Evolutionary conservation across 1,140 invertebrate species (phyloP).

Genomic region (Drosophila aff.): DNA sequence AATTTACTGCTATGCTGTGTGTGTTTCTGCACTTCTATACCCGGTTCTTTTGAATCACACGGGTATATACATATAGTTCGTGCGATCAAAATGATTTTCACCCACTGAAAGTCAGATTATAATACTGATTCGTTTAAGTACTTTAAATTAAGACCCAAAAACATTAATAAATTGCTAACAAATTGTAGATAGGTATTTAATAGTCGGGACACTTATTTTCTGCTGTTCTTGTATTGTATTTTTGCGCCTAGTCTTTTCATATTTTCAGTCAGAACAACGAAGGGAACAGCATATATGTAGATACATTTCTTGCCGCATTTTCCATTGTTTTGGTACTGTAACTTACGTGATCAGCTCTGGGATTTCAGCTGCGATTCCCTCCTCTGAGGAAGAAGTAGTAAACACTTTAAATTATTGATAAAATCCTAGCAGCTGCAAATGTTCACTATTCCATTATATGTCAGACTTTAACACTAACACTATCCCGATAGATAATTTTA

Average conservation of each 20-base stretch:
- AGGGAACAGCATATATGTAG: conserved; percentile 26
- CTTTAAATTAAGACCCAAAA: too few species aligned
- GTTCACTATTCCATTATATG: too few species aligned
- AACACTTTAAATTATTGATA: neutral
- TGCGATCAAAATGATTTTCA: neutral
- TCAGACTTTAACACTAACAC: too few species aligned
- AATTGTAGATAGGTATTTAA: neutral
- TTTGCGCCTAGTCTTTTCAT: neutral
- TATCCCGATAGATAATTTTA: too few species aligned
- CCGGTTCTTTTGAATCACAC: neutral
- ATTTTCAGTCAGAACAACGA: conserved; percentile 7
- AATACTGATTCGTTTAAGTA: neutral
- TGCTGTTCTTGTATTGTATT: neutral
- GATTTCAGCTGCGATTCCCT: conserved; percentile 12
- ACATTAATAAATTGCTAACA: too few species aligned
- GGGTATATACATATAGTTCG: neutral
- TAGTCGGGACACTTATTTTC: neutral
- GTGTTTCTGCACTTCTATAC: neutral
- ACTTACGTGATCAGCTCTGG: conserved; percentile 56
- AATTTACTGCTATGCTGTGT: conserved; percentile 54
- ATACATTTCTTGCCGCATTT: conserved; percentile 28
- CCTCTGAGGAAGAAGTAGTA: neutral
- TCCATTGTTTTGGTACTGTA: conserved; percentile 38
- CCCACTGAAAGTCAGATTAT: neutral
- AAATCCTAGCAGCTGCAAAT: too few species aligned